Percentiles rank a stretch among this genome's conserved stretches.
Evolutionary conservation across 2,797 vertebrate genomes (phyloP).

Genomic region (Takifugu rubripes): DNA sequence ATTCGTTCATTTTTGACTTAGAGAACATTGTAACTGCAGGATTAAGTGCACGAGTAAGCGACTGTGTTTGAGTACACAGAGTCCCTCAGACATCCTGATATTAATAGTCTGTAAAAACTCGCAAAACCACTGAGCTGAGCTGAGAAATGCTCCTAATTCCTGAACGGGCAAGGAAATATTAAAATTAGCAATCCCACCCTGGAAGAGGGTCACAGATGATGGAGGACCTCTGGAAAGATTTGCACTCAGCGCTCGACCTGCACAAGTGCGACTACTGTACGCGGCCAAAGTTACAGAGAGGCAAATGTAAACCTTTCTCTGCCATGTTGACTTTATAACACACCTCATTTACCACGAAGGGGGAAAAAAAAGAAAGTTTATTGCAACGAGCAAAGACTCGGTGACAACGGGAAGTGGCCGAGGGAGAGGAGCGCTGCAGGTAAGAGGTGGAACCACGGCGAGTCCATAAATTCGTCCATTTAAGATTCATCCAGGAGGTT

Average conservation of each 20-base stretch:
- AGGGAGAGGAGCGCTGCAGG: conserved; percentile 10
- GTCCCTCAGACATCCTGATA: conserved; percentile 33
- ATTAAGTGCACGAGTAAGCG: conserved; percentile 4
- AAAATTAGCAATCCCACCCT: conserved; percentile 62
- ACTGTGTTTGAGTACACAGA: conserved; percentile 18
- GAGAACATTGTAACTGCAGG: neutral
- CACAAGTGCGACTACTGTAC: conserved; percentile 65
- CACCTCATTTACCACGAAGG: conserved; percentile 57
- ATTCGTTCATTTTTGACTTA: neutral
- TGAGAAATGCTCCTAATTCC: conserved; percentile 41
- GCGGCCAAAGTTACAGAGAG: conserved; percentile 61
- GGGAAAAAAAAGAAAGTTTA: conserved; percentile 38
- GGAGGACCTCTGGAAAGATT: conserved; percentile 55
- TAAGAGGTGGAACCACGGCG: too few species aligned
- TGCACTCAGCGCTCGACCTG: conserved; percentile 52
- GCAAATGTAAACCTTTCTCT: conserved; percentile 63
- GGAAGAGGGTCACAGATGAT: conserved; percentile 56
- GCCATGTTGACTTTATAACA: conserved; percentile 58
- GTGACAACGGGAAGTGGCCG: conserved; percentile 28
- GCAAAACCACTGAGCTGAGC: conserved; percentile 28
- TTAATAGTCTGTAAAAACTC: conserved; percentile 35
- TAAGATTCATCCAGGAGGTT: conserved; percentile 35
- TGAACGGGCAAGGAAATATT: conserved; percentile 35
- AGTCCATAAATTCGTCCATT: conserved; percentile 7
- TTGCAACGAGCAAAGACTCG: conserved; percentile 37